phyloP scores from a whole-genome alignment of 37 sponge, comb jelly and placozoan species.

The Mnemiopsis leidyi region DNA sequence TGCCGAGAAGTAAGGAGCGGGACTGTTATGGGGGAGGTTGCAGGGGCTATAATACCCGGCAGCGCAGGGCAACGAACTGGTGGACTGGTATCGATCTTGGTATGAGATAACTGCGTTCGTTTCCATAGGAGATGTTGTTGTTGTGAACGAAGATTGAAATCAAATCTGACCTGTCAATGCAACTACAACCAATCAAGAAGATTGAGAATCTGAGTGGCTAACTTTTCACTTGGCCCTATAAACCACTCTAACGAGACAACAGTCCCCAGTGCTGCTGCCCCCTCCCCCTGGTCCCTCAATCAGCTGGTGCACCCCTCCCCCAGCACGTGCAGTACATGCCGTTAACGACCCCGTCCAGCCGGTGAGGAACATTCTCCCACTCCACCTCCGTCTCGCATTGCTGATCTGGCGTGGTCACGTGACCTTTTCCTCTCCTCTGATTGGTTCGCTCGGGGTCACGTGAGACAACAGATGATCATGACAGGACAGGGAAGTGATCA shows the following conservation, averaged over 20 bases:
- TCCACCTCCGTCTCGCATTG: not conserved
- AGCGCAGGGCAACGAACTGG: too few relatives aligned
- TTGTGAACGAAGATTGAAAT: not conserved
- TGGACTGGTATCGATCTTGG: too few relatives aligned
- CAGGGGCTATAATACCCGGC: not conserved
- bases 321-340: not conserved
- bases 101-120: not conserved
- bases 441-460: not conserved
- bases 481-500: not conserved
- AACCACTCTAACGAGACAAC: not conserved
- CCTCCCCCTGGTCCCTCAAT: not conserved
- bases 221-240: not conserved
- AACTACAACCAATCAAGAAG: not conserved
- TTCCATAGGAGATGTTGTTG: not conserved
- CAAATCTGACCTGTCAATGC: not conserved
- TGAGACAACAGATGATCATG: not conserved
- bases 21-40: not conserved
- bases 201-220: not conserved
- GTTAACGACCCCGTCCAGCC: not conserved
- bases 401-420: not conserved
- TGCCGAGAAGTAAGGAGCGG: not conserved
- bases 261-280: not conserved
- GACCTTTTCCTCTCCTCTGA: not conserved
- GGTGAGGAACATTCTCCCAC: not conserved
- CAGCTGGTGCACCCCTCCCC: too few relatives aligned